Evolutionary conservation across 2,888 invertebrate genomes (phyloP).

Genomic region (Caenorhabditis imperialis): DNA sequence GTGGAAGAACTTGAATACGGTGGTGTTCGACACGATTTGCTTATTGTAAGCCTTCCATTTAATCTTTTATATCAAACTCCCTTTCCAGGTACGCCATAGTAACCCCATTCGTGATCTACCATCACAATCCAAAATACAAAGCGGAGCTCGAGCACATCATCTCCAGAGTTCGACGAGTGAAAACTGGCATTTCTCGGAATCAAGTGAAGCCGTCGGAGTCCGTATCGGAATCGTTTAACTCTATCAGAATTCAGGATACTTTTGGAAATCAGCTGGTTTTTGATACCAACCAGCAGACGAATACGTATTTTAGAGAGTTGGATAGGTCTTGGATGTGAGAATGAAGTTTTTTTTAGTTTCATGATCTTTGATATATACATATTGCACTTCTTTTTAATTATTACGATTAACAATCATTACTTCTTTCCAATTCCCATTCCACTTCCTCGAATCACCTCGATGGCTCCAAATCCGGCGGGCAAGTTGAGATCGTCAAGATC

Average conservation of each 20-base stretch:
- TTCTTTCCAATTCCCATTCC: constrained; percentile 73
- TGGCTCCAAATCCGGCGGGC: constrained; percentile 68
- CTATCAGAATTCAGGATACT: constrained; percentile 34
- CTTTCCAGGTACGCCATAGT: constrained; percentile 36
- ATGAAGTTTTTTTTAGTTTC: too few relatives aligned
- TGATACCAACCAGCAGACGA: constrained; percentile 26
- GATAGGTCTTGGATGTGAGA: constrained; percentile 31
- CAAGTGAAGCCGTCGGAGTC: constrained; percentile 23
- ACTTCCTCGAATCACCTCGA: constrained; percentile 68
- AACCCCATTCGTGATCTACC: constrained; percentile 45
- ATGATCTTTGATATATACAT: constrained; percentile 3
- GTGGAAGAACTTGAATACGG: constrained; percentile 49
- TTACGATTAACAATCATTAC: background rate
- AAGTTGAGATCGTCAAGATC: constrained; percentile 68
- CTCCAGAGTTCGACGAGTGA: background rate
- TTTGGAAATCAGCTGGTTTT: constrained; percentile 45
- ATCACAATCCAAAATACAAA: constrained; percentile 47
- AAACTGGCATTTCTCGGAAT: constrained; percentile 6
- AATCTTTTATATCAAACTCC: background rate
- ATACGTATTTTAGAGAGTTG: constrained; percentile 31
- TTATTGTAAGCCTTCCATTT: constrained; percentile 18
- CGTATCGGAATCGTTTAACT: constrained; percentile 7
- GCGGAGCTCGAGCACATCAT: constrained; percentile 12
- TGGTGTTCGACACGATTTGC: constrained; percentile 32
- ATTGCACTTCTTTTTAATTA: constrained; percentile 4